These are phyloP conservation scores for Chaetops frenatus DNA, from an alignment of 2,113 vertebrate genomes.

Conservation along the genomic window DNA sequence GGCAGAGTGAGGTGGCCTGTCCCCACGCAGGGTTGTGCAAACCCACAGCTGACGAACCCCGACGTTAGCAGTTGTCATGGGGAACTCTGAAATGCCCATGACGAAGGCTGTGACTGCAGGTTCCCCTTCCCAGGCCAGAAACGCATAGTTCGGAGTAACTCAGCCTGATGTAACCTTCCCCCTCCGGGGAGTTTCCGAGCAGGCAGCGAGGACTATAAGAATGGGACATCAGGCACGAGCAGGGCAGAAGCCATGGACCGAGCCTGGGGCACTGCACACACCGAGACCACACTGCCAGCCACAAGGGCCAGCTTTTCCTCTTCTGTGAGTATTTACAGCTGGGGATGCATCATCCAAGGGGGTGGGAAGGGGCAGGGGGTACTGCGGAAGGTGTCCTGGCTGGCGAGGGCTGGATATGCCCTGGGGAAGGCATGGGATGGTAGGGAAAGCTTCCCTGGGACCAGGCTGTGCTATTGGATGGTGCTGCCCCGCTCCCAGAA, in stretches of 20 bases:
- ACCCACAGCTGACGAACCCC: fast-evolving
- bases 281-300: fast-evolving
- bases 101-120: neutral
- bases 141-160: fast-evolving
- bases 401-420: fast-evolving
- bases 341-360: fast-evolving
- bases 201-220: neutral
- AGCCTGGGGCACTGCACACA: fast-evolving
- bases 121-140: neutral
- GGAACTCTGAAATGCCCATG: neutral
- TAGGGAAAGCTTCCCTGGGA: neutral
- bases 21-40: neutral
- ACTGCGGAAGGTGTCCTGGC: neutral
- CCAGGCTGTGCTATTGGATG: fast-evolving
- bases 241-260: neutral
- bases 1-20: fast-evolving
- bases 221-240: fast-evolving
- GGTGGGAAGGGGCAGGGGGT: neutral
- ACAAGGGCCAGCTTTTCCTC: fast-evolving
- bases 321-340: neutral
- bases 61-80: fast-evolving
- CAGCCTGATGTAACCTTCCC: neutral
- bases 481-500: neutral
- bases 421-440: neutral
- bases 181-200: neutral